Evolutionary conservation across 2,797 vertebrate species (phyloP).

Genomic region (Nyctalus aviator): DNA sequence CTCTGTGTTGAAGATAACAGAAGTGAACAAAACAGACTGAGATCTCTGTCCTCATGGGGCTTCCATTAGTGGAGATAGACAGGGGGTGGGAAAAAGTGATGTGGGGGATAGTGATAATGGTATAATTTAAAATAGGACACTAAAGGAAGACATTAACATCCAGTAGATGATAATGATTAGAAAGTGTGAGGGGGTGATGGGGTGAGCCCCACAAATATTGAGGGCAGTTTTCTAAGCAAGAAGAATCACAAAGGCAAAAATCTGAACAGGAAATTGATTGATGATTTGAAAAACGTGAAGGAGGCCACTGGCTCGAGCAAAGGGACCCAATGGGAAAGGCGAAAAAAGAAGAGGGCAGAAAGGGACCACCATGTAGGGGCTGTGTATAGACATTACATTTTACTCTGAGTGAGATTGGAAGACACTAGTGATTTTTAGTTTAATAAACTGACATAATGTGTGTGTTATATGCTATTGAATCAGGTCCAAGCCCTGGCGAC

Average conservation of each 20-base stretch:
- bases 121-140: neutral
- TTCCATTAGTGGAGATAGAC: too few species aligned
- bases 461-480: too few species aligned
- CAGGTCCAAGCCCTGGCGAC: neutral
- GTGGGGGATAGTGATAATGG: too few species aligned
- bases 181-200: neutral
- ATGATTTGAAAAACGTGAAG: neutral
- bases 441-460: neutral
- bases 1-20: neutral
- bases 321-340: neutral
- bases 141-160: neutral
- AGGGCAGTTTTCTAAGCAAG: neutral
- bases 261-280: neutral
- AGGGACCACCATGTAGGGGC: neutral
- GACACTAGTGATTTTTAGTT: neutral
- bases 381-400: neutral
- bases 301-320: neutral
- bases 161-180: neutral
- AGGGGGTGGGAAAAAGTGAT: neutral
- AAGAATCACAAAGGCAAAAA: neutral
- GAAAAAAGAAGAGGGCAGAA: neutral
- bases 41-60: neutral
- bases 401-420: neutral
- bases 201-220: neutral
- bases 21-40: neutral